Evolutionary conservation across 2,797 vertebrate species (phyloP).

Genomic region (Leuciscus waleckii): DNA sequence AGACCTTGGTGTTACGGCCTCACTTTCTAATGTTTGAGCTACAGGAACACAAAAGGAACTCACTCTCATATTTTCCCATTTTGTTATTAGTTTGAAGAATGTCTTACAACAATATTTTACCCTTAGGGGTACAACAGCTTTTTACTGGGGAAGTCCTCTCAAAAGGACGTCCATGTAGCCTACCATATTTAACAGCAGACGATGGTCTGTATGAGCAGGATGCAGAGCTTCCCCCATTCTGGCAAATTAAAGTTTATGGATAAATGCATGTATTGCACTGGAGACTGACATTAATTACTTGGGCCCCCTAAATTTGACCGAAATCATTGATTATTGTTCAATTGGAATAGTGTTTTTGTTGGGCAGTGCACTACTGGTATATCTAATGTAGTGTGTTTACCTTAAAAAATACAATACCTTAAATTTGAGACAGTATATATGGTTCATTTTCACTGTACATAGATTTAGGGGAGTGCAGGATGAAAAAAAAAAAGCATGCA

Average conservation of each 20-base stretch:
- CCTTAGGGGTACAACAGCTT: too few species aligned
- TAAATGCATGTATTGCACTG: slow-evolving; percentile 41
- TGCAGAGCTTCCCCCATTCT: slow-evolving; percentile 70
- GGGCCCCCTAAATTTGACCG: not conserved
- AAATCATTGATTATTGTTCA: not conserved
- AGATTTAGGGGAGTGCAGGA: not conserved
- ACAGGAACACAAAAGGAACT: too few species aligned
- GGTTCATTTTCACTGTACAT: not conserved
- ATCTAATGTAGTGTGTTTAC: not conserved
- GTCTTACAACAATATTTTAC: too few species aligned
- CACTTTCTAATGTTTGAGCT: too few species aligned
- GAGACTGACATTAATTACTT: not conserved
- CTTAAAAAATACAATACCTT: not conserved
- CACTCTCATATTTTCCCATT: too few species aligned
- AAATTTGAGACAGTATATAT: not conserved
- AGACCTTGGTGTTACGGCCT: too few species aligned
- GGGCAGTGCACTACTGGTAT: not conserved
- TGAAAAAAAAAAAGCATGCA: not conserved
- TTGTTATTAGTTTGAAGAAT: too few species aligned
- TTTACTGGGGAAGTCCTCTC: too few species aligned
- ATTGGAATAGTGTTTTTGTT: not conserved
- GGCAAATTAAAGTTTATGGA: slow-evolving; percentile 74
- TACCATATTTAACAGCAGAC: too few species aligned
- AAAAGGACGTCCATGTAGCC: too few species aligned
- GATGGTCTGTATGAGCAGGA: slow-evolving; percentile 66